Evolutionary conservation across 2,888 invertebrate genomes (phyloP), one percentile per base, ranked within the genome.

Genomic region (Cremastobaeus sp.): DNA sequence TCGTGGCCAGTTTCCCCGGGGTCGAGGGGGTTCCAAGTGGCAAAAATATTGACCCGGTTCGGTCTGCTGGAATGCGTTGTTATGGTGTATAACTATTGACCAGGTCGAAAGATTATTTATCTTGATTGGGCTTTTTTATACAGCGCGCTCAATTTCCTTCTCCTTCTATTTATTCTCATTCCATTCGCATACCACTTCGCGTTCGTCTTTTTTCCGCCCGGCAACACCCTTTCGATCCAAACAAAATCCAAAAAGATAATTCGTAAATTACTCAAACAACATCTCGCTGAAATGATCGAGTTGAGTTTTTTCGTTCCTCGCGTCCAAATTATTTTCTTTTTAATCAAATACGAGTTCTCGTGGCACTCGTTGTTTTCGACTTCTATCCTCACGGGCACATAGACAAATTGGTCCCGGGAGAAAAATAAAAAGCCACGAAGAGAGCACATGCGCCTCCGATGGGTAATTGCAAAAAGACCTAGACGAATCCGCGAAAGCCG

Each of bases 51-150:
- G 76, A 17, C 68, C 54, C 6, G 14, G 17, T n/a, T 20, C 25
- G 45, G 37, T 35, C 28, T 35, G 30, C 41, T 62, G 73, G 76
- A 74, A 70, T 74, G 73, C 57, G 73, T 62, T 72, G 65, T 72
- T 76, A 72, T 76, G 76, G 64, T 54, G 70, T 32, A 64, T 59
- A 76, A 74, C 62, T 74, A 76, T 76, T 76, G 76, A 54, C 76
- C 73, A 76, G 70, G 71, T 74, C 66, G 64, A 55, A 50, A 70
- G 70, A 74, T 76, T 76, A 73, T 76, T 76, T 76, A 74, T 74
- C 73, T 66, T 73, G 73, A 74, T 57, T 64, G 69, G 69, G 59
- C 57, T 74, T n/a, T n/a, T n/a, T n/a, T 74, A 64, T 74, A 68
- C 62, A 68, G 65, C 52, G 72, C 35, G 65, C 59, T 72, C 71